Percentiles rank a stretch among this genome's conserved stretches.
Evolutionary conservation across 2,888 invertebrate species (phyloP).

Genomic region (Linnaemya vulpina): DNA sequence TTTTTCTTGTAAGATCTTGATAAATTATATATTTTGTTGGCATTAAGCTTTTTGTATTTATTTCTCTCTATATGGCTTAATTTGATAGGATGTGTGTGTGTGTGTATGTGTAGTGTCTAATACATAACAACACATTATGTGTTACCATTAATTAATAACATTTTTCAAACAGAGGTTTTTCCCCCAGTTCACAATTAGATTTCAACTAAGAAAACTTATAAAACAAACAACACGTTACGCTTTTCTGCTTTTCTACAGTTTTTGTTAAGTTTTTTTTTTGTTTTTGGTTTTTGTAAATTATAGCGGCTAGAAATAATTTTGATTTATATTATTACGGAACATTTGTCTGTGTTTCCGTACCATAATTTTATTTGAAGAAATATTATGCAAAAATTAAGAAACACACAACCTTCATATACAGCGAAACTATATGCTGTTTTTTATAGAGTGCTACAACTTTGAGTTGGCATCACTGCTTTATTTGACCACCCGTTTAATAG

Average conservation of each 20-base stretch:
- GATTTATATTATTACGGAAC: conserved; percentile 57
- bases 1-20: conserved; percentile 40
- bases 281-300: conserved; percentile 5
- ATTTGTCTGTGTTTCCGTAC: conserved; percentile 17
- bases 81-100: neutral
- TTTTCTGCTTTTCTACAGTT: conserved; percentile 51
- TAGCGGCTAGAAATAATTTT: conserved; percentile 31
- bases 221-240: conserved; percentile 52
- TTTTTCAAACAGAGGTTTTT: neutral
- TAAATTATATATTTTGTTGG: conserved; percentile 51
- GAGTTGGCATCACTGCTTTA: no score
- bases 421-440: no score
- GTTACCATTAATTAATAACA: conserved; percentile 36
- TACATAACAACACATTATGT: conserved; percentile 23
- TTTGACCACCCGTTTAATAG: no score
- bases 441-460: no score
- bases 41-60: neutral
- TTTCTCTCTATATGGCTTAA: conserved; percentile 5
- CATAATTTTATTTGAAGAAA: conserved; percentile 57
- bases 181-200: conserved; percentile 42
- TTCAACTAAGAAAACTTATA: conserved; percentile 32
- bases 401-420: conserved; percentile 16
- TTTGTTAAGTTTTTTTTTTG: conserved; percentile 12
- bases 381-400: conserved; percentile 52
- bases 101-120: neutral